These are phyloP conservation scores for Mycalesis mineus DNA, from an alignment of 2,888 invertebrate species.

Conservation along the genomic window DNA sequence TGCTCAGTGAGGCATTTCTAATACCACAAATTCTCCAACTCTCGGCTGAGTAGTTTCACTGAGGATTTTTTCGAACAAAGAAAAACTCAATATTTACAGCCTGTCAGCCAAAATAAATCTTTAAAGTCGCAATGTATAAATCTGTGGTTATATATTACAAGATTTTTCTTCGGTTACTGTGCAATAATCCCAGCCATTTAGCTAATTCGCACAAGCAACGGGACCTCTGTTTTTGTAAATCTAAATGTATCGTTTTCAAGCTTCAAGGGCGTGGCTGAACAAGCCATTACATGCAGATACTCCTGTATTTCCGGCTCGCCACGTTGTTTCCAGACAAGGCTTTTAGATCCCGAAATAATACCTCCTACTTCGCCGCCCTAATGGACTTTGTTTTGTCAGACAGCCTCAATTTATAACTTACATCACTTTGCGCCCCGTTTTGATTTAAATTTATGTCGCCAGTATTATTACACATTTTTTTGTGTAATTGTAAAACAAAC, in stretches of 20 bases:
- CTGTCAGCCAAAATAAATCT: too few relatives aligned
- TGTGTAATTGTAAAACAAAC: too few relatives aligned
- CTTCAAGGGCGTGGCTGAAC: slow-evolving; percentile 18
- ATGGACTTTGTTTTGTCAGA: slow-evolving; percentile 27
- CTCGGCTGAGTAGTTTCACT: too few relatives aligned
- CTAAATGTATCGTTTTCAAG: neutral
- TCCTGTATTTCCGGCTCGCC: slow-evolving; percentile 27
- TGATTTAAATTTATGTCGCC: slow-evolving; percentile 1
- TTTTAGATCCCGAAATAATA: slow-evolving; percentile 28
- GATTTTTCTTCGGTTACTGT: neutral
- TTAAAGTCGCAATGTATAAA: too few relatives aligned
- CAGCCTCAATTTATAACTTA: slow-evolving; percentile 14
- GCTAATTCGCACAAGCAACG: neutral
- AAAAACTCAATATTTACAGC: too few relatives aligned
- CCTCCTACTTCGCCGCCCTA: slow-evolving; percentile 26
- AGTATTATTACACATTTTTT: too few relatives aligned
- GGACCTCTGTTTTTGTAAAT: neutral
- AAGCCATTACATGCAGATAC: slow-evolving; percentile 26
- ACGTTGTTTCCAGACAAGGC: slow-evolving; percentile 27
- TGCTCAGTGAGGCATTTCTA: too few relatives aligned
- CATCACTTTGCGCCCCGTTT: slow-evolving; percentile 2
- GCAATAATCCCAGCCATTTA: neutral
- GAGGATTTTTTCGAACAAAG: too few relatives aligned
- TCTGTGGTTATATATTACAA: too few relatives aligned
- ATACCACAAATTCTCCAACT: too few relatives aligned